Conservation (phyloP, 2,797 vertebrate species). For the Cyprinella venusta region DNA sequence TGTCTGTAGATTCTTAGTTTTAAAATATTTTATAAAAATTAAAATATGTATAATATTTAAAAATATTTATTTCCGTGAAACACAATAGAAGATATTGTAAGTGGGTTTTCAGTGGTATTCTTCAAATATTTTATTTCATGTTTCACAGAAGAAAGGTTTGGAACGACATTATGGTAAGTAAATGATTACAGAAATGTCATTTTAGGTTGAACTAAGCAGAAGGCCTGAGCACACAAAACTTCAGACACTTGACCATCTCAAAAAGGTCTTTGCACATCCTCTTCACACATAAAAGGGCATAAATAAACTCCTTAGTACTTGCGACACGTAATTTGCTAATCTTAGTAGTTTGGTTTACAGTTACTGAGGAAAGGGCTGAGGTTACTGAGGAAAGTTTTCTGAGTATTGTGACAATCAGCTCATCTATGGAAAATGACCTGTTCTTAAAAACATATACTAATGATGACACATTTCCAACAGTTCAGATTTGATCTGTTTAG, state of each 20-base stretch:
- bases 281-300: neutral
- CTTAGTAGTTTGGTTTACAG: neutral
- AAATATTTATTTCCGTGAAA: neutral
- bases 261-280: neutral
- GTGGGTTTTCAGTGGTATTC: neutral
- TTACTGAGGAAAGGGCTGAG: neutral
- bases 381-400: no score
- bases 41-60: no score
- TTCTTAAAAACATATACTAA: conserved; percentile 27
- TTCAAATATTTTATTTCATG: neutral
- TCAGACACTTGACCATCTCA: neutral
- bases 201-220: neutral
- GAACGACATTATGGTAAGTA: neutral
- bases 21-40: no score
- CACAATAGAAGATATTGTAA: neutral
- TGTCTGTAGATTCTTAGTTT: no score
- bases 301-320: neutral
- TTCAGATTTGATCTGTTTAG: neutral
- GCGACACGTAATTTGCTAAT: neutral
- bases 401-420: conserved; percentile 26
- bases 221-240: neutral
- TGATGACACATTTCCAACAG: conserved; percentile 1
- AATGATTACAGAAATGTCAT: neutral
- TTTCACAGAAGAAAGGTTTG: neutral
- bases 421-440: conserved; percentile 4